Percentiles rank a stretch among this genome's conserved stretches.
Evolutionary conservation across 2,797 vertebrate species (phyloP).

Genomic region (Hippoglossus hippoglossus): DNA sequence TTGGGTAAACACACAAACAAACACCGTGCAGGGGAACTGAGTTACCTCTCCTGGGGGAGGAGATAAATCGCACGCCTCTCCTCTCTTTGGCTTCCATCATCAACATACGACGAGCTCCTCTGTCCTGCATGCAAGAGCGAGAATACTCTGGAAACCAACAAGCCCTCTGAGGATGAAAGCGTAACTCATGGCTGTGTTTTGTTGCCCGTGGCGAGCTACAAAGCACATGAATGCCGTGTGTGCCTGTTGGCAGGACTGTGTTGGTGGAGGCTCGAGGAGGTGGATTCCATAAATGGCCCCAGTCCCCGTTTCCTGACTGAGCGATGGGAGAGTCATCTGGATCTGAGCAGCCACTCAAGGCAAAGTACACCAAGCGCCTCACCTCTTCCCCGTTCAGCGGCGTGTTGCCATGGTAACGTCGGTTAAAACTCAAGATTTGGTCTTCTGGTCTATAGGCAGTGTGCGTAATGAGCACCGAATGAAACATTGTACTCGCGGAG

Average conservation of each 20-base stretch:
- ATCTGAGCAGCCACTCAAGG: conserved; percentile 72
- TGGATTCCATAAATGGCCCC: conserved; percentile 60
- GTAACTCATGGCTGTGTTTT: conserved; percentile 25
- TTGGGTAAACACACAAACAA: conserved; percentile 76
- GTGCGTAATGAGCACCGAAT: conserved; percentile 63
- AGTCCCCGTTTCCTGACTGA: conserved; percentile 48
- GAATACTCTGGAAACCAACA: conserved; percentile 14
- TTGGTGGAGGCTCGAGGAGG: conserved; percentile 47
- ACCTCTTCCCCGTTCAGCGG: conserved; percentile 59
- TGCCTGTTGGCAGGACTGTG: conserved; percentile 46
- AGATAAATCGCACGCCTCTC: conserved; percentile 46
- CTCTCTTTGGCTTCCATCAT: conserved; percentile 40
- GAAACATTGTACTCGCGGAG: conserved; percentile 49
- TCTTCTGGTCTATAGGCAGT: conserved; percentile 33
- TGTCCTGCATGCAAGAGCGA: conserved; percentile 20
- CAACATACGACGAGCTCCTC: conserved; percentile 11
- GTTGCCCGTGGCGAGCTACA: neutral
- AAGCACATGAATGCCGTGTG: conserved; percentile 23
- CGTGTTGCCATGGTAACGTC: conserved; percentile 79
- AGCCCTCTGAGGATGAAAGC: conserved; percentile 23
- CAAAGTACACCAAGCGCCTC: conserved; percentile 69
- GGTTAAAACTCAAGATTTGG: conserved; percentile 67
- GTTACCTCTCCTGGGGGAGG: conserved; percentile 44
- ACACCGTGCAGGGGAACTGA: conserved; percentile 46
- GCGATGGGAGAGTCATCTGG: conserved; percentile 64